phyloP scores from a whole-genome alignment of 1,140 invertebrate genomes.

The Anastatus disparis region DNA sequence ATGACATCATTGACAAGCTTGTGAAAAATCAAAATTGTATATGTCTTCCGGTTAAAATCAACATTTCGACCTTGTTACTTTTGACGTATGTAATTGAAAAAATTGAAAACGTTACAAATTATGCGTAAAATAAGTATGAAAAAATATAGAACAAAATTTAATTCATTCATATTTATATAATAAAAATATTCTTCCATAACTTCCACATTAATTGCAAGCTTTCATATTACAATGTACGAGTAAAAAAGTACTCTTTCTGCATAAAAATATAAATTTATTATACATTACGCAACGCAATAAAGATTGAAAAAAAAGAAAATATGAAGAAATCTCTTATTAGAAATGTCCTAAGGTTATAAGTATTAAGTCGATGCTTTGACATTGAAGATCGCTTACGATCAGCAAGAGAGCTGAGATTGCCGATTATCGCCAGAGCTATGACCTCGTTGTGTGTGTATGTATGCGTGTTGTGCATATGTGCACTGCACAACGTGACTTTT shows the following conservation, averaged over 20 bases:
- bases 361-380: not conserved
- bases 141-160: no score
- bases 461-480: no score
- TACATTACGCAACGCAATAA: no score
- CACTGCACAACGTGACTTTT: constrained; percentile 15
- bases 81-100: not conserved
- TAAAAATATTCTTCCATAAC: no score
- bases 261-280: no score
- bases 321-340: no score
- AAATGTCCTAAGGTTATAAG: no score
- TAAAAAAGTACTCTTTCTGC: no score
- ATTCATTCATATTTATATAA: no score
- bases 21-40: not conserved
- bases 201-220: no score
- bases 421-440: constrained; percentile 15
- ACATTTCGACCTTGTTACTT: not conserved
- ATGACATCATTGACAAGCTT: not conserved
- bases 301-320: no score
- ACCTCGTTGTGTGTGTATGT: constrained; percentile 5
- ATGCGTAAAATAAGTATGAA: not conserved
- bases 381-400: constrained; percentile 10
- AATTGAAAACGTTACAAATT: not conserved
- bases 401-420: constrained; percentile 1
- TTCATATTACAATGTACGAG: no score
- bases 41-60: not conserved